Evolutionary conservation across 2,113 vertebrate species (phyloP), one percentile per base, ranked within the genome.

Genomic region (Benitochromis conjunctus): DNA sequence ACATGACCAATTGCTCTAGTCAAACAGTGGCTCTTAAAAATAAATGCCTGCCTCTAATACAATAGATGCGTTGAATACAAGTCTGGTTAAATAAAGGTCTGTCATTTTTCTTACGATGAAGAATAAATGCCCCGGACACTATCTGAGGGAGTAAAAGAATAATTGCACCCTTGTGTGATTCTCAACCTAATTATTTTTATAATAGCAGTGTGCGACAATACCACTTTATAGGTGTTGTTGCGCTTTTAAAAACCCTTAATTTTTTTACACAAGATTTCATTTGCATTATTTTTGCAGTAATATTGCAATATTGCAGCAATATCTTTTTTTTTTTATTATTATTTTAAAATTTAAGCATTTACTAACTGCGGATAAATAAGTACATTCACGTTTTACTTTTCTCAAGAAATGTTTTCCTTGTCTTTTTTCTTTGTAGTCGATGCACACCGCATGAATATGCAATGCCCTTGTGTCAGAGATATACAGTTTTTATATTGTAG

Each of bases 351-450:
- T 29, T 46, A 4, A 31, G 24, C 24, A 31, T 51, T 76, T 76
- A 8, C 34, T 64, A 60, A 60, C 16, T 58, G 36, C 43, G 56
- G 16, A 29, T 26, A 74, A 29, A 74, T 18, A 71, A 71, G 8
- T 71, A 14, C 14, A 48, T 48, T 74, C 10, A 58, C 18, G 0
- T 26, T 29, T 34, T 6, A 8, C 14, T 41, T 21, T 31, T 38
- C 24, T 57, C 29, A 10, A 31, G 9, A 74, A 74, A 29, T 29
- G 2, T 34, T 54, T 80, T 46, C 1, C 31, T 51, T 38, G 60
- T 64, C 60, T 64, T 76, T 29, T 76, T 18, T 51, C n/a, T 77
- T 57, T 89, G 53, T 48, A 79, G 29, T 74, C 11, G 36, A 54
- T n/a, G 6, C 34, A 34, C 24, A 9, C 19, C 0, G 26, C 9